Evolutionary conservation across 2,797 vertebrate species (phyloP), one percentile per base, ranked within the genome.

Genomic region (Enteromius thamalakanensis): DNA sequence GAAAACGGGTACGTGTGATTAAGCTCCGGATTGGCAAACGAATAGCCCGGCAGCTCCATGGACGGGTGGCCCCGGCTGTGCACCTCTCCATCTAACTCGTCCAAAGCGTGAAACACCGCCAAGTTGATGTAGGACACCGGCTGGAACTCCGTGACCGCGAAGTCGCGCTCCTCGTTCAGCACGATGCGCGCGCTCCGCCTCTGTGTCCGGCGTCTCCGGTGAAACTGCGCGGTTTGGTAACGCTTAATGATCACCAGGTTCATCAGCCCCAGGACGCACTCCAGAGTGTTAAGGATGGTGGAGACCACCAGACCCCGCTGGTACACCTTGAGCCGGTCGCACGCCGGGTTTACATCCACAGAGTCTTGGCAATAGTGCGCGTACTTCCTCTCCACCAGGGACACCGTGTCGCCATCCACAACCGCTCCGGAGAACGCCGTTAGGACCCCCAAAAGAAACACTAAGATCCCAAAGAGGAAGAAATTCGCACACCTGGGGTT

Each of bases 401-500:
- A 95, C 82, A 97, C 97, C 40, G 97, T 95, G 94, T 98, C 97
- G 81, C 97, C 97, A 94, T 98, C 97, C 94, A 98, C 97, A 90
- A 98, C 97, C 29, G 97, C 97, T 81, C 97, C 97, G 85, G 96
- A 97, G 92, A 98, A 97, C 92, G 97, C 97, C 88, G 97, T 97
- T 87, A 98, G 96, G 74, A 98, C 95, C 14, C 97, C 97, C 87
- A 98, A 87, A 93, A 98, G 91, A 93, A 97, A 97, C 86, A 98
- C 96, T 84, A 98, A 92, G 19, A 97, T 95, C 29, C 97, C 97
- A 49, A 97, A 92, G 84, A 98, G 95, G 53, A 97, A 95, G 91
- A 98, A 95, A 94, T 97, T 98, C 92, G 96, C 95, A 93, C 96
- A 94, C 89, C 94, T 93, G 78, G 94, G 95, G 80, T 95, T 95